Evolutionary conservation across 1,140 invertebrate species (phyloP).

Genomic region (Heliconius himera): DNA sequence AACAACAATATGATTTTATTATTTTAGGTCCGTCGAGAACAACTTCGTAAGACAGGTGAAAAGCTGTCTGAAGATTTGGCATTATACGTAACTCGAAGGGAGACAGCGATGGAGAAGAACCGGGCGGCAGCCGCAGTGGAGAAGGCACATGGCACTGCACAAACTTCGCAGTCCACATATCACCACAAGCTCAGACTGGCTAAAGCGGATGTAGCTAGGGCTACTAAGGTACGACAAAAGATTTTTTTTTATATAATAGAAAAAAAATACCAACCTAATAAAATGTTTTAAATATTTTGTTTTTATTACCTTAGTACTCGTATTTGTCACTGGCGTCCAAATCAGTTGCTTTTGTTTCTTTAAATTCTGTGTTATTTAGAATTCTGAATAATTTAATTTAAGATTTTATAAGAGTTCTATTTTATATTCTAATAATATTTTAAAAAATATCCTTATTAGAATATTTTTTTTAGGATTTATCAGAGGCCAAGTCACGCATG

Average conservation of each 20-base stretch:
- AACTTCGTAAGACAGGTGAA: constrained; percentile 87
- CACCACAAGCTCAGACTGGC: constrained; percentile 69
- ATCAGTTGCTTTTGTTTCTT: too few species aligned
- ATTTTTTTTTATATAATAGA: not conserved
- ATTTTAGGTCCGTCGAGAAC: constrained; percentile 82
- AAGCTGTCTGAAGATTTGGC: constrained; percentile 90
- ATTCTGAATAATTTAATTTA: too few species aligned
- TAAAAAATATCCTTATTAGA: too few species aligned
- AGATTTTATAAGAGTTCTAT: too few species aligned
- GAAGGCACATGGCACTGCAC: constrained; percentile 54
- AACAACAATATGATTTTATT: too few species aligned
- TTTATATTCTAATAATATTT: too few species aligned
- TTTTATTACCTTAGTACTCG: too few species aligned
- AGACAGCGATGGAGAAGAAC: constrained; percentile 75
- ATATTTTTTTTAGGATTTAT: constrained; percentile 51
- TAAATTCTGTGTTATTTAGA: too few species aligned
- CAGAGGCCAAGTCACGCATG: constrained; percentile 56
- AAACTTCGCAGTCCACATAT: constrained; percentile 68
- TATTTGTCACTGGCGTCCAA: too few species aligned
- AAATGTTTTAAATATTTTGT: too few species aligned
- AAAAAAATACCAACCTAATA: too few species aligned
- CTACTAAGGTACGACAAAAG: constrained; percentile 58
- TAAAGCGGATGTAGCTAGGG: constrained; percentile 62
- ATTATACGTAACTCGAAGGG: constrained; percentile 87
- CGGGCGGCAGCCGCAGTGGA: constrained; percentile 64